Evolutionary conservation across 2,888 invertebrate species (phyloP), one percentile per base, ranked within the genome.

Genomic region (Labia minor): DNA sequence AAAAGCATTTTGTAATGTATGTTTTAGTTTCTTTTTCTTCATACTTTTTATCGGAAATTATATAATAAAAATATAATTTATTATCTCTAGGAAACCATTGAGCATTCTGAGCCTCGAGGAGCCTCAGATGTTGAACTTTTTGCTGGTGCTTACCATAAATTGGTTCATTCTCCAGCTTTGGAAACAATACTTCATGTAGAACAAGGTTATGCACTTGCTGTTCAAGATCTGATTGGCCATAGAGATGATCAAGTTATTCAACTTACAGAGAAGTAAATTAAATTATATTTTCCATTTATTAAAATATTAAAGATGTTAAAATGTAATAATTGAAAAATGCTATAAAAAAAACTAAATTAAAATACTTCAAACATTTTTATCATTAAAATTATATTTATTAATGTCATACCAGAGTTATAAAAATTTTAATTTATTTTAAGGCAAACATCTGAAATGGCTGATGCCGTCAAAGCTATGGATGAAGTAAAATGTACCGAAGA

Each of bases 101-200:
- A 90, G 74, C 92, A 88, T 82, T 90, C 92, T 0, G 91, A 91
- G 74, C 87, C 87, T 67, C 83, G 88, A 69, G 86, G 89, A 62
- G 89, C 90, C 0, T 87, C 89, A 0, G 91, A 93, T 77, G 90
- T 92, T 75, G 91, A 92, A 77, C 82, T 90, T 49, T 92, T 93
- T 79, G 89, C 90, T 1, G 88, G 88, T 1, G 90, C 91, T 19
- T 93, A 93, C 77, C 92, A 93, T 76, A 82, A 83, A 70, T 76
- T 86, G 70, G 90, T 92, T 1, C 92, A 92, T 76, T 93, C 93
- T 0, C 89, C 90, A 0, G 92, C 92, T 0, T 78, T 95, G 20
- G 92, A 93, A 75, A 90, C 91, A 0, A 89, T 96, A 75, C 81
- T 96, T 19, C 89, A 91, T 73, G 86, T 92, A 37, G 95, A 96